Evolutionary conservation across 2,888 invertebrate species (phyloP), one percentile per base, ranked within the genome.

Genomic region (Eristalis tenax): DNA sequence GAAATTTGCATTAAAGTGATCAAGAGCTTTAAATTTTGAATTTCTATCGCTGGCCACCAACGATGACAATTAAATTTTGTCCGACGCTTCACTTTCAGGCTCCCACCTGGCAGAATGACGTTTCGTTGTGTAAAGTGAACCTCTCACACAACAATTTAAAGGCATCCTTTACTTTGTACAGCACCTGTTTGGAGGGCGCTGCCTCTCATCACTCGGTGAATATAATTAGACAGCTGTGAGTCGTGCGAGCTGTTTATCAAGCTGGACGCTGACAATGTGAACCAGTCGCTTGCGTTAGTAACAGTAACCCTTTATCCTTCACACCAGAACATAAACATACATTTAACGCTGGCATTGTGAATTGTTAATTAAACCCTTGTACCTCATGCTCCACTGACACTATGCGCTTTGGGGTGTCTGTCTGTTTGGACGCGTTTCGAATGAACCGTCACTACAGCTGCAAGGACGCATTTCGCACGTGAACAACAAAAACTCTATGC

Each of bases 281-380:
- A 66, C 76, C 71, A 32, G 35, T 26, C 38, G 74, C 69, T 82
- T 59, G 59, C 59, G 15, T 11, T 26, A 56, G 56, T 38, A 66
- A 71, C 50, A 56, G 56, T 38, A 66, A 71, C 50, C 69, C 50
- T 68, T 68, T 64, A 64, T 50, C 65, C 38, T 18, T 10, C 57
- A 23, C 64, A 35, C 22, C n/a, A 13, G 22, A 57, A 50, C 40
- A 75, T 63, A 79, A 69, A 79, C 28, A 63, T 2, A 66, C 68
- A 32, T 32, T 5, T 32, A 23, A 61, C n/a, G 64, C 68, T 18
- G 57, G 64, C 40, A 61, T 68, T 71, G 73, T 82, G 82, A 82
- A 85, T 68, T 64, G 64, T 82, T 82, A 82, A 85, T 85, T 85
- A 85, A 77, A 64, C 82, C 50, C 56, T 50, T 73, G 68, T 77